Conservation (phyloP, 2,797 vertebrate species). For the Brachyalestes nurse region DNA sequence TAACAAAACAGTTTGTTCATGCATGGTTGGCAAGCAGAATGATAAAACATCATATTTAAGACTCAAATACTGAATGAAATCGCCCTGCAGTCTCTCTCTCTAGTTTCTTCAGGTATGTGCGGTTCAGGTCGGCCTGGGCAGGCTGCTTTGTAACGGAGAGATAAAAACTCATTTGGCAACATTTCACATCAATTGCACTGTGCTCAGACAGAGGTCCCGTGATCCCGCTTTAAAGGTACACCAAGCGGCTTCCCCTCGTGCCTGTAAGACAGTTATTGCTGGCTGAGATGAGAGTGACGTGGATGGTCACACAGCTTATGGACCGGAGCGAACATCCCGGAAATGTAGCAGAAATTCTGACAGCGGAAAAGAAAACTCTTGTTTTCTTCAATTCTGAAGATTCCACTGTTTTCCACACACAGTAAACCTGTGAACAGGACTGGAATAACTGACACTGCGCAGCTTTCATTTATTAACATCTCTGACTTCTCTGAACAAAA, state of each 20-base stretch:
- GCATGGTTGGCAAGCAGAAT: constrained; percentile 66
- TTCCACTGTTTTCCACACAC: neutral
- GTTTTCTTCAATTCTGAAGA: neutral
- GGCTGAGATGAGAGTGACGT: neutral
- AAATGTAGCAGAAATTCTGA: neutral
- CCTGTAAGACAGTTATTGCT: neutral
- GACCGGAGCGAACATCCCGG: neutral
- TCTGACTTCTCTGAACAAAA: too few relatives aligned
- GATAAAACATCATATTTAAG: neutral
- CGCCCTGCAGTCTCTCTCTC: constrained; percentile 37
- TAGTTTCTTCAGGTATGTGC: constrained; percentile 46
- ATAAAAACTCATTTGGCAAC: constrained; percentile 55
- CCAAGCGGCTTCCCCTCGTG: constrained; percentile 1
- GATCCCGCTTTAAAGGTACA: constrained; percentile 30
- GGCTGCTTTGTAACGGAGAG: constrained; percentile 3
- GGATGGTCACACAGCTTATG: neutral
- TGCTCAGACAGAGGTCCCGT: constrained; percentile 52
- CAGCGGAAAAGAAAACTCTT: neutral
- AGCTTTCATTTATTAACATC: too few relatives aligned
- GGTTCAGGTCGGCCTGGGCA: constrained; percentile 11
- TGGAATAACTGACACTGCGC: too few relatives aligned
- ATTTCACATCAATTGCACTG: constrained; percentile 42
- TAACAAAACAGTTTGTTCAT: constrained; percentile 68
- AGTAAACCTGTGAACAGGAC: neutral
- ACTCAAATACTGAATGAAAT: constrained; percentile 54